Evolutionary conservation across 2,797 vertebrate genomes (phyloP).

Genomic region (Delichon dasypus): DNA sequence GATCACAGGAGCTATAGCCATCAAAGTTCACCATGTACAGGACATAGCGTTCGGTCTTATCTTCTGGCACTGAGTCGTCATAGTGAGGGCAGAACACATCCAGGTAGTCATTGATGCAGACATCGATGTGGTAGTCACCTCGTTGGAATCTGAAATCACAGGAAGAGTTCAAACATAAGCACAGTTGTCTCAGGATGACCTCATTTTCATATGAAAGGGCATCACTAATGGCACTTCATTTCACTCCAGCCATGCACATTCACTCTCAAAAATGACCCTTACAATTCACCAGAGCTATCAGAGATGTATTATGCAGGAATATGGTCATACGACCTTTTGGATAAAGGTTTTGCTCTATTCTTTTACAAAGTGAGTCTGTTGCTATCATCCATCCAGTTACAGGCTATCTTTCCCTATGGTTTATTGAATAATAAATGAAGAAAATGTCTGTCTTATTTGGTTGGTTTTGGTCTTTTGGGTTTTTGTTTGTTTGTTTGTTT

Average conservation of each 20-base stretch:
- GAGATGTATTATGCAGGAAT: background rate
- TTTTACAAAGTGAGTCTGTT: background rate
- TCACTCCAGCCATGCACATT: background rate
- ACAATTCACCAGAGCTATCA: background rate
- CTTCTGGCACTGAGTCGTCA: conserved; percentile 90
- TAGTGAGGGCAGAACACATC: conserved; percentile 99
- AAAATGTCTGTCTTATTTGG: background rate
- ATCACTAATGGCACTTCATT: background rate
- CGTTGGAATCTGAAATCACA: conserved; percentile 86
- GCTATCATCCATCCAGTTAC: background rate
- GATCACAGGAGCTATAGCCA: conserved; percentile 96
- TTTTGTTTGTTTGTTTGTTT: too few species aligned
- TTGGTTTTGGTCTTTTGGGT: background rate
- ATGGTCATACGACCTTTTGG: background rate
- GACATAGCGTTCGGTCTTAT: conserved; percentile 92
- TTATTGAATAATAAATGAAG: background rate
- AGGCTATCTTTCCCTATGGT: background rate
- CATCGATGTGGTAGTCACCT: conserved; percentile 95
- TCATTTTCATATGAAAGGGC: background rate
- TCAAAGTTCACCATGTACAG: conserved; percentile 99
- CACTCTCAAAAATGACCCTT: background rate
- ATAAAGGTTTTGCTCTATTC: background rate
- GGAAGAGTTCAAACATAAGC: background rate
- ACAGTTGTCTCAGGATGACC: background rate
- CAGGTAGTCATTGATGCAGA: conserved; percentile 98